Percentiles rank a stretch among this genome's conserved stretches.
These are phyloP conservation scores for Aromia moschata DNA, from an alignment of 2,888 invertebrate species.

Conservation along the genomic window DNA sequence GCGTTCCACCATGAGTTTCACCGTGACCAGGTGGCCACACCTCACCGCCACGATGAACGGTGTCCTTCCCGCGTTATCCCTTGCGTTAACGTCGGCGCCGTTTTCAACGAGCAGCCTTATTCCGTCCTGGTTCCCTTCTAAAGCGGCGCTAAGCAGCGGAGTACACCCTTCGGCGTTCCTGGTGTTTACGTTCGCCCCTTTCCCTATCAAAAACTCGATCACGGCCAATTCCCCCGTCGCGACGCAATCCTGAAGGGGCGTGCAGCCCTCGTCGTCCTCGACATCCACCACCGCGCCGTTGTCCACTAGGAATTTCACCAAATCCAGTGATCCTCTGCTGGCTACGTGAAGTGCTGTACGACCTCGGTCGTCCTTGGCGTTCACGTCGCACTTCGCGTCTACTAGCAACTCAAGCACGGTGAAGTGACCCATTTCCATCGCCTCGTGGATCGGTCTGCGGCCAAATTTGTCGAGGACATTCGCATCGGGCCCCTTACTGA, in stretches of 20 bases:
- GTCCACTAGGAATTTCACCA: neutral
- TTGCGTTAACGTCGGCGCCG: constrained; percentile 34
- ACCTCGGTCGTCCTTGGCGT: neutral
- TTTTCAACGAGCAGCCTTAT: constrained; percentile 12
- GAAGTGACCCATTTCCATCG: neutral
- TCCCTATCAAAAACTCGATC: neutral
- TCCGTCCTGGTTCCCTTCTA: neutral
- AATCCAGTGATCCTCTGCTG: neutral
- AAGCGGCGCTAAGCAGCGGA: neutral
- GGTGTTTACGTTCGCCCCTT: neutral
- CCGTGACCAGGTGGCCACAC: neutral
- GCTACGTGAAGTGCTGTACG: neutral
- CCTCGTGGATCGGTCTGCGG: neutral
- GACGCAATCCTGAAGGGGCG: neutral
- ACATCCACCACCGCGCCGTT: neutral
- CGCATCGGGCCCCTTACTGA: neutral
- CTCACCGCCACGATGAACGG: constrained; percentile 42
- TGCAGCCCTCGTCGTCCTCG: neutral
- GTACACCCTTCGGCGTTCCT: neutral
- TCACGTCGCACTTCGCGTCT: neutral
- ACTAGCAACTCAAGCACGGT: neutral
- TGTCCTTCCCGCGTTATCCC: constrained; percentile 28
- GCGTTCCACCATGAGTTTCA: neutral
- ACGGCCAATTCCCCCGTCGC: neutral
- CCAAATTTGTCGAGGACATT: neutral